A percentile compares a stretch with the other conserved stretches of the same genome.
phyloP scores from a whole-genome alignment of 2,113 vertebrate genomes.

The Pagrus major region DNA sequence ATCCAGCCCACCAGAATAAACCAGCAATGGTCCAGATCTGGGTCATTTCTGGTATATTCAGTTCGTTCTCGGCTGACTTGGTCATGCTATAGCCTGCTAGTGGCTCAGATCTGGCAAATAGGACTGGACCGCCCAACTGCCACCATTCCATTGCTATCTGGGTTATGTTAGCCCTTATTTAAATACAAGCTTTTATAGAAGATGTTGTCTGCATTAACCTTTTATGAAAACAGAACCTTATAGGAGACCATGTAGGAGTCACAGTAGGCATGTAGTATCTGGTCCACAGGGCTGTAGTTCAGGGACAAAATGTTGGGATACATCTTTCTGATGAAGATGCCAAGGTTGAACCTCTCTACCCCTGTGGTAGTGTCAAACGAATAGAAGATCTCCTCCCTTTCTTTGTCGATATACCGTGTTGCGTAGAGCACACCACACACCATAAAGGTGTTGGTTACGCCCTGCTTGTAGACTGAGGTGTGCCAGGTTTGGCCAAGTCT shows the following conservation, averaged over 20 bases:
- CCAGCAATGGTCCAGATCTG: no score
- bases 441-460: constrained; percentile 83
- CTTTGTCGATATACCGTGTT: constrained; percentile 69
- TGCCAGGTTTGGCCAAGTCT: constrained; percentile 70
- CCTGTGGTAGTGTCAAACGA: constrained; percentile 75
- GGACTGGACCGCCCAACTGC: no score
- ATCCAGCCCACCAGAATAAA: no score
- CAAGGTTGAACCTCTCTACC: constrained; percentile 74
- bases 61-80: no score
- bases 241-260: constrained; percentile 75
- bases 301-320: constrained; percentile 74
- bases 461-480: constrained; percentile 81
- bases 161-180: background rate
- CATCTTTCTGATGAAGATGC: constrained; percentile 77
- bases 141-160: no score
- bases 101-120: no score
- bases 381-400: constrained; percentile 83
- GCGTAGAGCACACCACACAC: constrained; percentile 82
- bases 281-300: constrained; percentile 83
- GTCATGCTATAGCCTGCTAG: no score
- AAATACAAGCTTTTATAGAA: background rate
- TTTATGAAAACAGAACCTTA: constrained; percentile 57
- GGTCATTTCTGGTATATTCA: no score
- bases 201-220: background rate
- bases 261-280: constrained; percentile 76